Base-by-base conservation (phyloP, 2,888 invertebrate species). In the Prionchulus punctatus region DNA sequence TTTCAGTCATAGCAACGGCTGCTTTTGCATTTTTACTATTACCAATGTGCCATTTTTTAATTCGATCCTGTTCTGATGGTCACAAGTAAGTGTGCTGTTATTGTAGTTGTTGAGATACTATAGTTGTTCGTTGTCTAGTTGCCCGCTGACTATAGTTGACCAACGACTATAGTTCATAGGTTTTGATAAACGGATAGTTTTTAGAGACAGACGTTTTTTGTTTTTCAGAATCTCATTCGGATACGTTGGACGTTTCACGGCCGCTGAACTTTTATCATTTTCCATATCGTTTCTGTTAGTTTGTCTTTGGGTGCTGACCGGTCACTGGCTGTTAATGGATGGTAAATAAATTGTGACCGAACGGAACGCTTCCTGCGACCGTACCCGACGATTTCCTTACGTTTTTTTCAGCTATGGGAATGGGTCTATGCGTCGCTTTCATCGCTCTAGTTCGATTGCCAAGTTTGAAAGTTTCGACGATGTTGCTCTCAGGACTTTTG, bases 301-400 rank as follows among this genome's bases (percentile, higher is more conserved):
- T 59, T 89, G 89, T 76, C 84, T 94, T 63, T 94, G 94, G 94
- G 88, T 94, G 66, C 80, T 92, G 61, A 94, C 94, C 59, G 94
- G 92, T 1, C 92, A 94, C 76, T 94, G 94, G 94, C 80, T 94
- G 64, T 80, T 94, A 55, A 94, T 94, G 92, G 92, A 94, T 76
- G 85, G 85, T 84, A 67, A 71, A 18, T n/a, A n/a, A n/a, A n/a
- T n/a, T n/a, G n/a, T n/a, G n/a, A n/a, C n/a, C n/a, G n/a, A n/a
- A n/a, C n/a, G n/a, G 12, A 7, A 18, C 18, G 36, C 36, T 42
- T 21, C 53, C 56, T 58, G 43, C 15, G 15, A 47, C 18, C 36
- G 42, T 12, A 49, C n/a, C 28, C 30, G 45, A 51, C 58, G n/a
- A n/a, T 1, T 55, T 2, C 28, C 18, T 2, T 23, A 42, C n/a